These are phyloP conservation scores for Muscidifurax raptorellus DNA, from an alignment of 1,140 invertebrate genomes.

Conservation along the genomic window DNA sequence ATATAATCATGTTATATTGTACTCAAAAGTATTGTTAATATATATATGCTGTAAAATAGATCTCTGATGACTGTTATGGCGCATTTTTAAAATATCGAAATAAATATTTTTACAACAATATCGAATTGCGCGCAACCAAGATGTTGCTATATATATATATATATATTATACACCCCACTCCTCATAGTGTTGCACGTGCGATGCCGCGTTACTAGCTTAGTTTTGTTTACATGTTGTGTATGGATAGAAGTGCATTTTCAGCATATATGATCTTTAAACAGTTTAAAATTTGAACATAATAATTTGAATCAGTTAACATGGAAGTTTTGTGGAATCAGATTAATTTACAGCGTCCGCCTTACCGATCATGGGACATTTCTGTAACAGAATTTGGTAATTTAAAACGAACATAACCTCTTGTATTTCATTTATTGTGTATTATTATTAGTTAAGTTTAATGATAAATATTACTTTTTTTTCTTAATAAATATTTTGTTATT, in stretches of 20 bases:
- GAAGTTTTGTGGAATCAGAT: conserved; percentile 65
- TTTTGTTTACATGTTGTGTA: not conserved
- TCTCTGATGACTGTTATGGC: too few species aligned
- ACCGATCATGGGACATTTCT: conserved; percentile 57
- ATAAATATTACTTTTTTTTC: too few species aligned
- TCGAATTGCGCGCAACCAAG: too few species aligned
- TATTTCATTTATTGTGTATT: conserved; percentile 26
- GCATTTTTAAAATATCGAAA: too few species aligned
- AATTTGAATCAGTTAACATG: conserved; percentile 58
- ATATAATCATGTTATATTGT: too few species aligned
- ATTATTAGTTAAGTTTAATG: conserved; percentile 26
- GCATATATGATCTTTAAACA: not conserved
- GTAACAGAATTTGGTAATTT: conserved; percentile 59
- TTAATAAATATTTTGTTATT: conserved; percentile 12
- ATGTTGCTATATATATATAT: too few species aligned
- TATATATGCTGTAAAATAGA: too few species aligned
- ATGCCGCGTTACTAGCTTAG: not conserved
- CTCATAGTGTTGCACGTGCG: too few species aligned
- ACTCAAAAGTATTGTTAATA: too few species aligned
- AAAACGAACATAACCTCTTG: conserved; percentile 40
- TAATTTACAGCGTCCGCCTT: conserved; percentile 64
- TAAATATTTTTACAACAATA: too few species aligned
- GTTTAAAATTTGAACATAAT: not conserved
- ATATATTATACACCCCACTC: too few species aligned
- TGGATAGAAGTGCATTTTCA: not conserved